Evolutionary conservation across 2,113 vertebrate species (phyloP).

Genomic region (Notarius lentiginosus): DNA sequence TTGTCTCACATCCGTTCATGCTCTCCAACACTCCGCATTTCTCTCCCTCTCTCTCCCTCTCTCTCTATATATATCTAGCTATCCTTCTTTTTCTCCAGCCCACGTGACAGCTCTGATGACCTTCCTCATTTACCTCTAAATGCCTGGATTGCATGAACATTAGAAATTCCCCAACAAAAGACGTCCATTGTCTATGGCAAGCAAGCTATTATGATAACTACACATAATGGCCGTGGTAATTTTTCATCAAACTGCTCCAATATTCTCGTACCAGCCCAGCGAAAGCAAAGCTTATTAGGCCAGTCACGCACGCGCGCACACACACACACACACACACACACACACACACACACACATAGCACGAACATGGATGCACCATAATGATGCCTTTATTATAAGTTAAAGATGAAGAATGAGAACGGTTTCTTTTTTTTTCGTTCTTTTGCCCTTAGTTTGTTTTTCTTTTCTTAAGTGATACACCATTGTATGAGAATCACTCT

Average conservation of each 20-base stretch:
- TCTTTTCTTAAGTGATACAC: slow-evolving; percentile 56
- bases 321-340: slow-evolving; percentile 26
- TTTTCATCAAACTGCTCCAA: slow-evolving; percentile 57
- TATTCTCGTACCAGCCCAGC: slow-evolving; percentile 44
- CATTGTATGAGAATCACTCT: slow-evolving; percentile 49
- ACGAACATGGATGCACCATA: slow-evolving; percentile 46
- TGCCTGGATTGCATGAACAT: slow-evolving; percentile 46
- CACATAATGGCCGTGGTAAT: slow-evolving; percentile 54
- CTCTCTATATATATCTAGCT: not conserved
- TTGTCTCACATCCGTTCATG: slow-evolving; percentile 20
- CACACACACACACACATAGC: slow-evolving; percentile 24
- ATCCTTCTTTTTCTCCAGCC: not conserved
- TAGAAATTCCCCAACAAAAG: slow-evolving; percentile 44
- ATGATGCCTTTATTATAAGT: slow-evolving; percentile 64
- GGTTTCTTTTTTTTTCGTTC: slow-evolving; percentile 40
- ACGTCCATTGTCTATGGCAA: slow-evolving; percentile 45
- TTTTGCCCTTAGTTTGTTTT: slow-evolving; percentile 41
- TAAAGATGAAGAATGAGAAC: slow-evolving; percentile 55
- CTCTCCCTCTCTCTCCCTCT: not conserved
- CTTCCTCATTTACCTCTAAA: slow-evolving; percentile 50
- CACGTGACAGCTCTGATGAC: slow-evolving; percentile 37
- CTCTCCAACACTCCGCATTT: not conserved
- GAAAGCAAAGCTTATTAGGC: slow-evolving; percentile 59
- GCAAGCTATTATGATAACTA: slow-evolving; percentile 60
- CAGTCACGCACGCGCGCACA: slow-evolving; percentile 49